Evolutionary conservation across 2,113 vertebrate species (phyloP).

Genomic region (Hippocampus barbouri): DNA sequence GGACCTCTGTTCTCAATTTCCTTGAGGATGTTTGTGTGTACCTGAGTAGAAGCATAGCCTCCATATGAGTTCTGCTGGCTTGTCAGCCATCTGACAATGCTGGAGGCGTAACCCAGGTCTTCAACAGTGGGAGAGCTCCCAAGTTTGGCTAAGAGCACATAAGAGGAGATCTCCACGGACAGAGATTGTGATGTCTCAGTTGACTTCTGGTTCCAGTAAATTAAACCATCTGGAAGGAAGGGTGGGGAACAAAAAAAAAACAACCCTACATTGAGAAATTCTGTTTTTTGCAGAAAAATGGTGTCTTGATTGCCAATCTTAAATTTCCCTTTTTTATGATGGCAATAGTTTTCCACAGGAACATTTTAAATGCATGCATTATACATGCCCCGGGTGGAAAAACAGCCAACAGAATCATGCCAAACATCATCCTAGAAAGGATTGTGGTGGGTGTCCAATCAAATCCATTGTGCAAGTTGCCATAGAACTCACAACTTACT

Average conservation of each 20-base stretch:
- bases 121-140: conserved; percentile 27
- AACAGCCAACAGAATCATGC: too few species aligned
- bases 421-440: too few species aligned
- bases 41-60: conserved; percentile 82
- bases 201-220: conserved; percentile 58
- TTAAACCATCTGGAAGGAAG: conserved; percentile 36
- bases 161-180: conserved; percentile 76
- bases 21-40: conserved; percentile 23
- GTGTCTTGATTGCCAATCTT: too few species aligned
- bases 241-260: neutral
- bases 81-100: conserved; percentile 73
- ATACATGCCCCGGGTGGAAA: too few species aligned
- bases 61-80: conserved; percentile 77
- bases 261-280: neutral
- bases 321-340: too few species aligned
- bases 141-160: conserved; percentile 72
- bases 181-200: conserved; percentile 47
- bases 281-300: too few species aligned
- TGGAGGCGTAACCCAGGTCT: conserved; percentile 60
- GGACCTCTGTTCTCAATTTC: neutral
- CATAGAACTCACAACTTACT: too few species aligned
- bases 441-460: too few species aligned
- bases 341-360: too few species aligned
- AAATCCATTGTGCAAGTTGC: too few species aligned
- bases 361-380: too few species aligned